phyloP scores from a whole-genome alignment of 2,797 vertebrate genomes.

The Gymnothorax reevesii region DNA sequence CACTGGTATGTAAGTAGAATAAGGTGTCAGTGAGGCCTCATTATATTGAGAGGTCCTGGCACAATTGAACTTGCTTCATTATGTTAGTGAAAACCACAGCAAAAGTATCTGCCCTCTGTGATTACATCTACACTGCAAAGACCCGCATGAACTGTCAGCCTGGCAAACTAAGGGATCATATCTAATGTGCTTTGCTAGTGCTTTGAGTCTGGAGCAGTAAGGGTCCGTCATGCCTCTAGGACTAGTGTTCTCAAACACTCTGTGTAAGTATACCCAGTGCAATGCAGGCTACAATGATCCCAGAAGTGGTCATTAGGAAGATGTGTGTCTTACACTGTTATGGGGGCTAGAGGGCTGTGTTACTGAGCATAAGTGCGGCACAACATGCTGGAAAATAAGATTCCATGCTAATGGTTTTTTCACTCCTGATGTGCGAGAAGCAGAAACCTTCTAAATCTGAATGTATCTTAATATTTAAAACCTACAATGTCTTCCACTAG shows the following conservation, averaged over 20 bases:
- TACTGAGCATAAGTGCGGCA: background rate
- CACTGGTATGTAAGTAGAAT: background rate
- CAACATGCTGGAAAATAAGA: slow-evolving; percentile 41
- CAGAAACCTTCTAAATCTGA: slow-evolving; percentile 49
- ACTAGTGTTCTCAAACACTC: background rate
- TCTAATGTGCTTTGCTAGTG: background rate
- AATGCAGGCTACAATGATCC: background rate
- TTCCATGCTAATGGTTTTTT: slow-evolving; percentile 56
- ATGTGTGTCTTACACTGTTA: background rate
- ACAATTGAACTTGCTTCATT: background rate
- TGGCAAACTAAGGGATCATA: background rate
- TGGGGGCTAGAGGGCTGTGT: background rate
- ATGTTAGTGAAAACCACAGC: background rate
- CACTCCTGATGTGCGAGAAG: slow-evolving; percentile 61
- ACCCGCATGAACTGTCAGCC: background rate
- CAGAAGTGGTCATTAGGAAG: background rate
- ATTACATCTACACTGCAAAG: background rate
- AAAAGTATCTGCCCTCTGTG: background rate
- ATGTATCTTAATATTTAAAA: slow-evolving; percentile 60
- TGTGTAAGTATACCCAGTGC: background rate
- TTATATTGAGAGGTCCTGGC: background rate
- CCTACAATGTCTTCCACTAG: slow-evolving; percentile 37
- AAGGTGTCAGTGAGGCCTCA: background rate
- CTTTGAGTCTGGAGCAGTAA: background rate
- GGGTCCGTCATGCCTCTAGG: background rate